Conservation (phyloP, 1,140 invertebrate species). For the Epicauta chinensis region DNA sequence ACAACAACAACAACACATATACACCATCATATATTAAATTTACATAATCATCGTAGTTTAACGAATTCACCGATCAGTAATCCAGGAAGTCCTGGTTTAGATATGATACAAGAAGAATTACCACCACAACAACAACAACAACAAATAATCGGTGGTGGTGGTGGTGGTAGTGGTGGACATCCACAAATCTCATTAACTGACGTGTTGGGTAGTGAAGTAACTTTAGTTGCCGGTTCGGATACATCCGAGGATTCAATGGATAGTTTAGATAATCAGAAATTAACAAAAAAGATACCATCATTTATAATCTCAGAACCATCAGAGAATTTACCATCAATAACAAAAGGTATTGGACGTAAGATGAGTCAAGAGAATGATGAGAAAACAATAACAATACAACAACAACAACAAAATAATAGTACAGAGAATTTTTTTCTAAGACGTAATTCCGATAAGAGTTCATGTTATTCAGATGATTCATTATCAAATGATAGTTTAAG, state of each 20-base stretch:
- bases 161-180: constrained; percentile 35
- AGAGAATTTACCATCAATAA: constrained; percentile 72
- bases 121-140: constrained; percentile 24
- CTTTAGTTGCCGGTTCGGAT: constrained; percentile 60
- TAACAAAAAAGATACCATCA: constrained; percentile 35
- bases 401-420: neutral
- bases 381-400: constrained; percentile 10
- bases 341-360: constrained; percentile 66
- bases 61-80: constrained; percentile 54
- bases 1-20: no score
- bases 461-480: constrained; percentile 61
- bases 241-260: constrained; percentile 58
- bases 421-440: constrained; percentile 37
- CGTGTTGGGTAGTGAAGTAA: constrained; percentile 74
- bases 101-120: constrained; percentile 81
- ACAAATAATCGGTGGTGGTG: constrained; percentile 7
- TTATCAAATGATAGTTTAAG: constrained; percentile 52
- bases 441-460: constrained; percentile 50
- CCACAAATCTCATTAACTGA: constrained; percentile 90
- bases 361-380: constrained; percentile 51
- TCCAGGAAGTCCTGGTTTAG: constrained; percentile 62
- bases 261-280: constrained; percentile 48
- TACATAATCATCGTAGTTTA: constrained; percentile 50
- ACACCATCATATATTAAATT: constrained; percentile 42
- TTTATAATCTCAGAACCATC: constrained; percentile 52